Evolutionary conservation across 1,140 invertebrate species (phyloP), one percentile per base, ranked within the genome.

Genomic region (Drosophila gunungcola): DNA sequence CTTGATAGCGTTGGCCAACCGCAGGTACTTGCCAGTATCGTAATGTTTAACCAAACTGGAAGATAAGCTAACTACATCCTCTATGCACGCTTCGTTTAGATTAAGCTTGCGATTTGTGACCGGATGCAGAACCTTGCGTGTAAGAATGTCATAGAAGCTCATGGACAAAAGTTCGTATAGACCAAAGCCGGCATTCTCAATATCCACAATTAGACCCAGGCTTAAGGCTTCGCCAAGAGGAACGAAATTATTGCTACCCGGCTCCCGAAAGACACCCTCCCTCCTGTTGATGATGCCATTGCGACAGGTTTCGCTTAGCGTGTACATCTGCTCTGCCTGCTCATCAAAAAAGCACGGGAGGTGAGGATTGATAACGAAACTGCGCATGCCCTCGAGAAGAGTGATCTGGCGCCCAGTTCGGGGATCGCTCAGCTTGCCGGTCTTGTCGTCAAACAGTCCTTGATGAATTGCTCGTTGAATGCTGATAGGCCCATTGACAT

Each of bases 401-500:
- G 96, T 97, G 6, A 97, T 95, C 80, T 95, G 94, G 58, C 96
- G 94, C 25, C 95, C 95, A 2, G 95, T 96, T 34, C 94, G 94
- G 10, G 96, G 95, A 93, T 98, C 97, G 21, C 95, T 94, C 25
- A 98, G 94, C 93, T 96, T 96, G n/a, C 97, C 97, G 1, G 94
- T 95, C 55, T 94, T 93, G 55, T 96, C 96, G 78, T 97, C 95
- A 86, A 98, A 98, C 0, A 97, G 92, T 3, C 97, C 97, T 93
- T 97, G 96, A 92, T 97, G 96, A 48, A 98, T 95, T 1, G 96
- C 96, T 91, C 96, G 94, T 89, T 98, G 97, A 34, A 98, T 90
- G 5, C 97, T 97, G n/a, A 98, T 94, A 1, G 96, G 94, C 3
- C 96, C 95, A 92, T 96, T 96, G 64, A 95, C 96, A 90, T 98